phyloP scores from a whole-genome alignment of 2,888 invertebrate species.

The Lottia gigantea region DNA sequence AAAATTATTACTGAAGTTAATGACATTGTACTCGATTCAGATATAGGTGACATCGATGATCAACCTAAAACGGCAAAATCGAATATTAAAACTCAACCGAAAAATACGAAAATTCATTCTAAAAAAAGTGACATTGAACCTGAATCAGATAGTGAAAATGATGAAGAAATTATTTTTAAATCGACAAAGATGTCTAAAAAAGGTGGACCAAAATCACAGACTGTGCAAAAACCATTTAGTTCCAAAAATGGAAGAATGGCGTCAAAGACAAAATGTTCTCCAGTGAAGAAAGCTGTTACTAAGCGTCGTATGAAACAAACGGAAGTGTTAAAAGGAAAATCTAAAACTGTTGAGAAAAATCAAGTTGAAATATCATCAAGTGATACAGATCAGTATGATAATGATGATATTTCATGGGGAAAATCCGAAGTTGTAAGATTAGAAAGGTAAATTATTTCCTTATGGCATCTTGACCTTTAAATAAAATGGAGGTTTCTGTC shows the following conservation, averaged over 20 bases:
- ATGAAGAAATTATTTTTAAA: not conserved
- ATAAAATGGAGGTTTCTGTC: not conserved
- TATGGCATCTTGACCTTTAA: too few species aligned
- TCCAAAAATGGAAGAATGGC: too few species aligned
- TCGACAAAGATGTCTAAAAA: too few species aligned
- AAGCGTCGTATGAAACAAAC: too few species aligned
- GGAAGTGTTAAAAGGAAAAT: too few species aligned
- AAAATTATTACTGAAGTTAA: not conserved
- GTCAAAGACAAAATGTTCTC: too few species aligned
- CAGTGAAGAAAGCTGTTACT: too few species aligned
- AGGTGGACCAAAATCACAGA: too few species aligned
- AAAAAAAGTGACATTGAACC: slow-evolving; percentile 7
- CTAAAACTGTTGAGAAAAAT: not conserved
- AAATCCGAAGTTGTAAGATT: slow-evolving; percentile 16
- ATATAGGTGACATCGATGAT: not conserved
- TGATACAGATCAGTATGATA: not conserved
- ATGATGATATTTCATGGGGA: not conserved
- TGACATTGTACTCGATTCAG: not conserved
- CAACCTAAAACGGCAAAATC: not conserved
- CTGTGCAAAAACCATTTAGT: too few species aligned
- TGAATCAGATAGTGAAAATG: slow-evolving; percentile 2
- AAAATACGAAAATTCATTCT: not conserved
- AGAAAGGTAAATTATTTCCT: slow-evolving; percentile 16
- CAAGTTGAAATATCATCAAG: not conserved
- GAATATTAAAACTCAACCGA: not conserved